Evolutionary conservation across 2,113 vertebrate species (phyloP).

Genomic region (Pachycephala philippinensis): DNA sequence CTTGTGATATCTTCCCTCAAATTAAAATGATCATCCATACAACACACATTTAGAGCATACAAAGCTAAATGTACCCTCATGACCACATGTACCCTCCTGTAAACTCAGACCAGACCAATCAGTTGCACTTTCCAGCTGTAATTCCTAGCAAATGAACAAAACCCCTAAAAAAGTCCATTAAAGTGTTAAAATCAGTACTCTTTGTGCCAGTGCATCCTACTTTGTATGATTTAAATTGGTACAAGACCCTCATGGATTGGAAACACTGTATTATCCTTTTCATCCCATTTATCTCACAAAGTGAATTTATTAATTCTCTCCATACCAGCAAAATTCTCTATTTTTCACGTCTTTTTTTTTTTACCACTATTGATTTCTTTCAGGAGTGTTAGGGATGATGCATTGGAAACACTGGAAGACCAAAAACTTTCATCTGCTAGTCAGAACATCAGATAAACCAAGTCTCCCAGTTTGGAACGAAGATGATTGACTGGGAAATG

Average conservation of each 20-base stretch:
- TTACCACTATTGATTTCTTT: background rate
- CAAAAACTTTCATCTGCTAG: slow-evolving; percentile 19
- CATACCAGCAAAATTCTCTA: background rate
- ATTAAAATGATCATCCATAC: background rate
- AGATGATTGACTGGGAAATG: slow-evolving; percentile 45
- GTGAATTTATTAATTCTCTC: slow-evolving; percentile 23
- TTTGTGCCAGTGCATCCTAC: background rate
- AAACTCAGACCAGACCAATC: background rate
- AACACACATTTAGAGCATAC: background rate
- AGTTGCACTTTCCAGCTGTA: background rate
- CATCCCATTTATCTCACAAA: background rate
- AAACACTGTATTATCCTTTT: slow-evolving; percentile 18
- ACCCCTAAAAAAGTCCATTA: background rate
- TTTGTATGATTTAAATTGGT: slow-evolving; percentile 28
- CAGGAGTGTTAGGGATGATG: background rate
- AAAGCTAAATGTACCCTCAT: background rate
- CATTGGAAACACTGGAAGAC: background rate
- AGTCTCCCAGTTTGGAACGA: background rate
- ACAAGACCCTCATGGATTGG: slow-evolving; percentile 13
- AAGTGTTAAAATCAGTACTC: background rate
- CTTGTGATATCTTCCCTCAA: background rate
- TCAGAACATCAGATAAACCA: slow-evolving; percentile 4
- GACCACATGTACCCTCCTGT: background rate
- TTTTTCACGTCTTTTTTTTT: background rate
- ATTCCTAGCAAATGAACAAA: background rate